A percentile compares a stretch with the other conserved stretches of the same genome.
phyloP scores from a whole-genome alignment of 2,113 vertebrate genomes.

The Serinus canaria region DNA sequence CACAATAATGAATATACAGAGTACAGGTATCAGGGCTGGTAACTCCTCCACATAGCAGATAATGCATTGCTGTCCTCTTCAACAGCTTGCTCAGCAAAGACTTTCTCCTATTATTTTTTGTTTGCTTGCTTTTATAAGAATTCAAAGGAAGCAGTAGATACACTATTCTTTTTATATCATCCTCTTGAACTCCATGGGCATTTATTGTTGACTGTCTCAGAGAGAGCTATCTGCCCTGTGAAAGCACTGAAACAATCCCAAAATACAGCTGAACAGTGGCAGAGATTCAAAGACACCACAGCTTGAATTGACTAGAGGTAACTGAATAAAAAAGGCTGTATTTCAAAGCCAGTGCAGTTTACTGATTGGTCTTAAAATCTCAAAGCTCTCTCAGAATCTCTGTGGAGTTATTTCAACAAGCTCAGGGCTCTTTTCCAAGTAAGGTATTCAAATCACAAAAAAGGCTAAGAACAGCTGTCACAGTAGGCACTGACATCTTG shows the following conservation, averaged over 20 bases:
- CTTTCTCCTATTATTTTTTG: background rate
- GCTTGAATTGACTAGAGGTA: background rate
- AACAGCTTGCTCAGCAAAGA: background rate
- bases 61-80: background rate
- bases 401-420: background rate
- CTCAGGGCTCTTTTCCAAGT: background rate
- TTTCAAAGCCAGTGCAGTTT: background rate
- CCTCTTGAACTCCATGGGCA: background rate
- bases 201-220: background rate
- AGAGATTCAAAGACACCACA: background rate
- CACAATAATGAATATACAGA: background rate
- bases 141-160: background rate
- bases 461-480: background rate
- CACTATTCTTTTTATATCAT: background rate
- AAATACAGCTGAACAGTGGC: background rate
- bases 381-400: background rate
- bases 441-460: background rate
- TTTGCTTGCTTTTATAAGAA: background rate
- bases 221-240: background rate
- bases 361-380: background rate
- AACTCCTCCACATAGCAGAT: background rate
- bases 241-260: background rate
- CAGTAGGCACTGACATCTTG: background rate
- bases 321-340: background rate
- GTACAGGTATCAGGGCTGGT: background rate